phyloP scores from a whole-genome alignment of 1,140 invertebrate species.

The Lordiphosa collinella region DNA sequence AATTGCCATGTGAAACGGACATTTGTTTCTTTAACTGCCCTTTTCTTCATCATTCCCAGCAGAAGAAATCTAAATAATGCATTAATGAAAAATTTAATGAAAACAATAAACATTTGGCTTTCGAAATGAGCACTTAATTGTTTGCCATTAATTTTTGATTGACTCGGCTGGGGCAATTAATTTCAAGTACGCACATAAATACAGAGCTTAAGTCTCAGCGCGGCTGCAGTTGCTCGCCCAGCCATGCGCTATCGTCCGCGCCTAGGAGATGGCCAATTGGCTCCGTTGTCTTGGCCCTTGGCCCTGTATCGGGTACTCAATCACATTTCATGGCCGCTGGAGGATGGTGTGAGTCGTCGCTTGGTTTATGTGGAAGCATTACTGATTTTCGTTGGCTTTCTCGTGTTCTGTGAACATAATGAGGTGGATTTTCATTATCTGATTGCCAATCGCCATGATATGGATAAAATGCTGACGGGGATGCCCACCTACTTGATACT shows the following conservation, averaged over 20 bases:
- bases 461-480: slow-evolving; percentile 57
- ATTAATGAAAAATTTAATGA: slow-evolving; percentile 1
- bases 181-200: slow-evolving; percentile 24
- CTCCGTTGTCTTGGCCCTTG: slow-evolving; percentile 48
- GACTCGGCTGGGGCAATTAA: slow-evolving; percentile 31
- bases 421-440: slow-evolving; percentile 57
- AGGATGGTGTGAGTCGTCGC: slow-evolving; percentile 30
- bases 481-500: slow-evolving; percentile 59
- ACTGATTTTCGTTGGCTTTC: slow-evolving; percentile 40
- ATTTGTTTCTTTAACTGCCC: no score
- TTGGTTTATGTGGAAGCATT: slow-evolving; percentile 22
- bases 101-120: background rate
- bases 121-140: background rate
- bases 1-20: background rate
- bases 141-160: slow-evolving; percentile 35
- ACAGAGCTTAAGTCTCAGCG: slow-evolving; percentile 10
- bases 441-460: slow-evolving; percentile 35
- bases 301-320: slow-evolving; percentile 46
- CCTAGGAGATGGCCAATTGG: slow-evolving; percentile 33
- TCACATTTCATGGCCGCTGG: slow-evolving; percentile 55
- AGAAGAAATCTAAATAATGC: background rate
- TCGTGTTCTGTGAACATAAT: slow-evolving; percentile 45
- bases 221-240: slow-evolving; percentile 5
- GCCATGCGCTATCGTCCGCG: slow-evolving; percentile 41
- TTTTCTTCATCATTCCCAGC: no score